Evolutionary conservation across 2,888 invertebrate species (phyloP).

Genomic region (Lasioglossum villosulum): DNA sequence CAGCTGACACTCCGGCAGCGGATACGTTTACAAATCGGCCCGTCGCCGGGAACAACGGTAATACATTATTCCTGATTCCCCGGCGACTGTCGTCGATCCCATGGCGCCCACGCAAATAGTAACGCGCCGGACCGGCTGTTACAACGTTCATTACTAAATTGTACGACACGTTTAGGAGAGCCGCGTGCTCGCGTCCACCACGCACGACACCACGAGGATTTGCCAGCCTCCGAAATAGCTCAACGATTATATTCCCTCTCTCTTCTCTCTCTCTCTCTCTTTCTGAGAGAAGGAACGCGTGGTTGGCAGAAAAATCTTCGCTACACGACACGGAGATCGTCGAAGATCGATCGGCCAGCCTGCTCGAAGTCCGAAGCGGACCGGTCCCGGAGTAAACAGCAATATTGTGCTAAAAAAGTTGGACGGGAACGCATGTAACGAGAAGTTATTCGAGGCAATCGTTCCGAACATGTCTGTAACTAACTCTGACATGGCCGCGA

Average conservation of each 20-base stretch:
- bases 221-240: conserved; percentile 57
- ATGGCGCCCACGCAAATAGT: conserved; percentile 51
- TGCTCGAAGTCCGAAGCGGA: not conserved
- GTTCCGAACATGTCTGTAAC: conserved; percentile 47
- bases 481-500: conserved; percentile 65
- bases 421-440: conserved; percentile 10
- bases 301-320: not conserved
- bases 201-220: conserved; percentile 55
- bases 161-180: conserved; percentile 48
- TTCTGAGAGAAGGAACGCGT: not conserved
- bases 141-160: conserved; percentile 60
- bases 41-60: conserved; percentile 48
- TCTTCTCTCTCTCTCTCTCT: not conserved
- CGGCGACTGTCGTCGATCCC: conserved; percentile 55
- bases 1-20: conserved; percentile 40
- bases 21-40: conserved; percentile 59
- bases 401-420: not conserved
- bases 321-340: not conserved
- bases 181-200: conserved; percentile 11
- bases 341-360: not conserved
- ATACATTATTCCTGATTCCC: conserved; percentile 58
- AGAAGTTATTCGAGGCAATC: conserved; percentile 25
- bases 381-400: not conserved
- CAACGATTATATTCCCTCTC: not conserved
- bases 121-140: conserved; percentile 34